phyloP scores from a whole-genome alignment of 2,888 invertebrate species.

The Sphaeridia pumilis region DNA sequence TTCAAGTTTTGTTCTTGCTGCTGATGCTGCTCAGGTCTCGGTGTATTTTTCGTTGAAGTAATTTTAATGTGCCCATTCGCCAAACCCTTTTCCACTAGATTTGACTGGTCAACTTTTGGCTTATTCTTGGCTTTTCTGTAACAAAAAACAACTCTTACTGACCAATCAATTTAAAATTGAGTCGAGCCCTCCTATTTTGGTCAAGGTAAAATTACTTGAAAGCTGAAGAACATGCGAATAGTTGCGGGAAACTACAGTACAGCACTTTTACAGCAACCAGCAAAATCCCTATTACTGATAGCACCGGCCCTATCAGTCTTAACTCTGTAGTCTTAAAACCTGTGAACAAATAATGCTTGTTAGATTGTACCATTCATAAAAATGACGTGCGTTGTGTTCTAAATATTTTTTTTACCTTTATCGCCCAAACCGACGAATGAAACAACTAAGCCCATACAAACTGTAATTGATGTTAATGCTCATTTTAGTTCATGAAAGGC shows the following conservation, averaged over 20 bases:
- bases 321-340: slow-evolving; percentile 35
- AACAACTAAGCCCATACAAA: slow-evolving; percentile 32
- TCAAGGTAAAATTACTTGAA: too few species aligned
- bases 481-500: too few species aligned
- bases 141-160: too few species aligned
- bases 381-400: too few species aligned
- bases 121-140: slow-evolving; percentile 12
- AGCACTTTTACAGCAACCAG: slow-evolving; percentile 33
- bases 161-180: too few species aligned
- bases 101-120: slow-evolving; percentile 23
- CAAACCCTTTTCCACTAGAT: slow-evolving; percentile 31
- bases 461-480: slow-evolving; percentile 19
- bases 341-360: too few species aligned
- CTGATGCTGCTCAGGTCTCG: too few species aligned
- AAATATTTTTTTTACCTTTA: too few species aligned
- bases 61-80: slow-evolving; percentile 29
- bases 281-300: slow-evolving; percentile 27
- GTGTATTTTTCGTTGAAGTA: slow-evolving; percentile 17
- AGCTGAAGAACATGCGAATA: slow-evolving; percentile 21
- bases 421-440: slow-evolving; percentile 35
- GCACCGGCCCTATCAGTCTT: slow-evolving; percentile 32
- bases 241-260: slow-evolving; percentile 31
- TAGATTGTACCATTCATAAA: too few species aligned
- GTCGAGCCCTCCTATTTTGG: too few species aligned
- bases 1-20: slow-evolving; percentile 5